Conservation (phyloP, 2,113 vertebrate species). For the Podilymbus podiceps region DNA sequence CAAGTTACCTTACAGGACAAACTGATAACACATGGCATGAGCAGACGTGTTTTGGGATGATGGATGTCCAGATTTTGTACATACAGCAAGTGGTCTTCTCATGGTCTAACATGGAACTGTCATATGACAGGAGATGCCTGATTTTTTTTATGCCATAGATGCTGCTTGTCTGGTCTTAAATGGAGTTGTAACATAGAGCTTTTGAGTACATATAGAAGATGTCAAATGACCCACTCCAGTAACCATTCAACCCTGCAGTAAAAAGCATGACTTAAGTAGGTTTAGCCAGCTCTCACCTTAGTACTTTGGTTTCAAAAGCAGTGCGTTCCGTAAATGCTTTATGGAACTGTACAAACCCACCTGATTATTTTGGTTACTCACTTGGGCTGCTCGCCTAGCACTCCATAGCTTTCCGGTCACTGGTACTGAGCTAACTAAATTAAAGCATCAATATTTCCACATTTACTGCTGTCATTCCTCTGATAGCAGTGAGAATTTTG, state of each 20-base stretch:
- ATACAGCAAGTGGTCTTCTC: background rate
- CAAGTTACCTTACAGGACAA: background rate
- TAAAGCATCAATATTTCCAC: background rate
- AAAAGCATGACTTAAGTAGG: background rate
- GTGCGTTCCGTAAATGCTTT: background rate
- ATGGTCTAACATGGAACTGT: background rate
- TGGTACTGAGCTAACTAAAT: background rate
- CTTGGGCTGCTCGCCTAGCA: background rate
- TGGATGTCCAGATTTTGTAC: background rate
- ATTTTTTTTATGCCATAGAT: background rate
- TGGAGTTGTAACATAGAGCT: background rate
- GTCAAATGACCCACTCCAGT: background rate
- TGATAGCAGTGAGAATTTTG: background rate
- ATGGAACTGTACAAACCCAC: background rate
- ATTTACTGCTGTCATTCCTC: background rate
- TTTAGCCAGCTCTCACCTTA: background rate
- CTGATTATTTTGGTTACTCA: background rate
- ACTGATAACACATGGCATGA: background rate
- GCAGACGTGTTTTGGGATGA: background rate
- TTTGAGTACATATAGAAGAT: background rate
- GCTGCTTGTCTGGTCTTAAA: background rate
- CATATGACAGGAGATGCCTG: background rate
- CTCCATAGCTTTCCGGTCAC: background rate
- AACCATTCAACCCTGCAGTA: background rate
- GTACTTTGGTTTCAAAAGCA: background rate